phyloP scores from a whole-genome alignment of 2,113 vertebrate species.

The Montifringilla adamsi region DNA sequence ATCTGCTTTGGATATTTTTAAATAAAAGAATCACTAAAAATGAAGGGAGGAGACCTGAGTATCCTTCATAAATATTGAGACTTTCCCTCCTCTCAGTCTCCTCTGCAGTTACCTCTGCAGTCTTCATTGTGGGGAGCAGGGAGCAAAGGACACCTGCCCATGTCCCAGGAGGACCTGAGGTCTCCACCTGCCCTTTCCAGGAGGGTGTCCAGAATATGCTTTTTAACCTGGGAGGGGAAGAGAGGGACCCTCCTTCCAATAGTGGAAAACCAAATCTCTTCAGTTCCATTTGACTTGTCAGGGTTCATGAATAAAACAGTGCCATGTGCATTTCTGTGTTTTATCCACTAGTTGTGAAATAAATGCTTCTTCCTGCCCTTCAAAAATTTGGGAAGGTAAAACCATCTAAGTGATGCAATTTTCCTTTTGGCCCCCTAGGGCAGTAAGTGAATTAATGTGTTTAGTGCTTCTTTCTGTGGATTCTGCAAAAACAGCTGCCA shows the following conservation, averaged over 20 bases:
- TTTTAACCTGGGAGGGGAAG: neutral
- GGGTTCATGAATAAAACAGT: neutral
- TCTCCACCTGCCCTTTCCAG: neutral
- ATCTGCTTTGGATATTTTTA: neutral
- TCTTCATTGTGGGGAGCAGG: neutral
- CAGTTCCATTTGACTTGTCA: neutral
- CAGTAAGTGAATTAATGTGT: neutral
- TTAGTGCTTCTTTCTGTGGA: neutral
- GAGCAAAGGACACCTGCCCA: neutral
- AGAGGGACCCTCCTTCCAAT: neutral
- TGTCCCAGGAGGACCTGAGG: neutral
- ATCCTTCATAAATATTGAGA: neutral
- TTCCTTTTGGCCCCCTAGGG: neutral
- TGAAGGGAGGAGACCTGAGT: neutral
- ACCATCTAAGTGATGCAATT: neutral
- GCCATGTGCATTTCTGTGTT: neutral
- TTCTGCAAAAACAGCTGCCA: neutral
- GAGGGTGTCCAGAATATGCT: neutral
- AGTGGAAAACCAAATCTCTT: neutral
- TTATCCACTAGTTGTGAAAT: neutral
- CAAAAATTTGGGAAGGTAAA: neutral
- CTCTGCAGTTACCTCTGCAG: rapidly evolving
- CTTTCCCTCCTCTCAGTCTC: neutral
- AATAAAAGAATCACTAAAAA: neutral
- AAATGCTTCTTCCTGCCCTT: neutral